Evolutionary conservation across 23 tunicate genomes (phyloP).

Genomic region (Styela clava): DNA sequence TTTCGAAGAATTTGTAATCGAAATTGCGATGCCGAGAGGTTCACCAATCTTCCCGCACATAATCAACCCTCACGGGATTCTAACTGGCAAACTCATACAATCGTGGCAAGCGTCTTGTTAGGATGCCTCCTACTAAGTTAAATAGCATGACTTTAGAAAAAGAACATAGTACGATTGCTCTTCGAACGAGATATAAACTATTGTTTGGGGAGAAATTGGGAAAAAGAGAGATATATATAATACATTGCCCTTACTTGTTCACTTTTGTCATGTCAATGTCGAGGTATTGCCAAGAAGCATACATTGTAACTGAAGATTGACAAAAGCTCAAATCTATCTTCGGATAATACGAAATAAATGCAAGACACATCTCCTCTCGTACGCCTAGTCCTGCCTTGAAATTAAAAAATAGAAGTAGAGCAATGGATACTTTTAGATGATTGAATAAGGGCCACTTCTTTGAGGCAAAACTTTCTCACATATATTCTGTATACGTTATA

Average conservation of each 20-base stretch:
- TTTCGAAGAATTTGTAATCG: neutral
- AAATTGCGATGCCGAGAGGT: neutral
- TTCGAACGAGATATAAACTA: neutral
- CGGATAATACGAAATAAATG: conserved; percentile 28
- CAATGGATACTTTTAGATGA: no score
- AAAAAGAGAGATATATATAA: no score
- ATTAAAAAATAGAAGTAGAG: neutral
- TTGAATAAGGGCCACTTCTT: no score
- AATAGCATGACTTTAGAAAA: neutral
- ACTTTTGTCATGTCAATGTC: neutral
- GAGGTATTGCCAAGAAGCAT: neutral
- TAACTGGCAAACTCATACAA: no score
- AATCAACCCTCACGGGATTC: no score
- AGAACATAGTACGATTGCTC: neutral
- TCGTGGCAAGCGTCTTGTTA: neutral
- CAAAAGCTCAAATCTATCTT: neutral
- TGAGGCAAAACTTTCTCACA: neutral
- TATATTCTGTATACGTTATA: neutral
- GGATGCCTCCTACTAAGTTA: neutral
- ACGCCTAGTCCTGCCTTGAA: conserved; percentile 32
- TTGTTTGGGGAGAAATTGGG: neutral
- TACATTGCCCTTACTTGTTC: neutral
- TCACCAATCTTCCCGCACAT: neutral
- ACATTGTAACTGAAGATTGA: neutral
- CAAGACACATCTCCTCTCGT: conserved; percentile 30